A percentile compares a stretch with the other conserved stretches of the same genome.
Conservation (phyloP, 2,113 vertebrate species). For the Aspidoscelis tigris region DNA sequence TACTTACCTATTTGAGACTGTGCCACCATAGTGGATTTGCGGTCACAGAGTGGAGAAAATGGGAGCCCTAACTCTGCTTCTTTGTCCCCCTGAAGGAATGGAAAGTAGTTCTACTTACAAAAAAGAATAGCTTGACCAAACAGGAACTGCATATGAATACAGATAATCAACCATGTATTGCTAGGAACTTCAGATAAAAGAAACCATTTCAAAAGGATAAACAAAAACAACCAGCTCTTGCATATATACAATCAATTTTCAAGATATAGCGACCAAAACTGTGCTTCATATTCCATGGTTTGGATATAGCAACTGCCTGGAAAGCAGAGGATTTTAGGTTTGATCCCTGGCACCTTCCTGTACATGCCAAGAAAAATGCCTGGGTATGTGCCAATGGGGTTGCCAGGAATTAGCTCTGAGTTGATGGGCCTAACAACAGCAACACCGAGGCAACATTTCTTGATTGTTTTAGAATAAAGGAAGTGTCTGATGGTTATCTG, state of each 20-base stretch:
- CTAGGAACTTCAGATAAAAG: background rate
- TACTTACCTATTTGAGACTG: constrained; percentile 91
- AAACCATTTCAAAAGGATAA: background rate
- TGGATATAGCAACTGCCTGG: no score
- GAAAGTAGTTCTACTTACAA: background rate
- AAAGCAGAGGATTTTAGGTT: no score
- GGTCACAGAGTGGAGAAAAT: constrained; percentile 91
- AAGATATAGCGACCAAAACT: no score
- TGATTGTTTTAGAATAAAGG: background rate
- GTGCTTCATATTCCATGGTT: no score
- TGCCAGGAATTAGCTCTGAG: no score
- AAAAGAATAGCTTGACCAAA: background rate
- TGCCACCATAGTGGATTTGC: constrained; percentile 91
- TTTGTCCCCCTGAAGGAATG: constrained; percentile 86
- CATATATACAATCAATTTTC: no score
- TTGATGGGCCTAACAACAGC: no score
- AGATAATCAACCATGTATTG: background rate
- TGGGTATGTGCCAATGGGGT: no score
- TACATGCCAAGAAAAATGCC: no score
- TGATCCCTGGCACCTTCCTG: no score
- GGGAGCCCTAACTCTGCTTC: constrained; percentile 88
- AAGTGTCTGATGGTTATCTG: no score
- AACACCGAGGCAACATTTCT: background rate
- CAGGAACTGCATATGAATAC: background rate
- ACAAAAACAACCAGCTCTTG: background rate